Conservation (phyloP, 2,113 vertebrate species). For the Mola mola region DNA sequence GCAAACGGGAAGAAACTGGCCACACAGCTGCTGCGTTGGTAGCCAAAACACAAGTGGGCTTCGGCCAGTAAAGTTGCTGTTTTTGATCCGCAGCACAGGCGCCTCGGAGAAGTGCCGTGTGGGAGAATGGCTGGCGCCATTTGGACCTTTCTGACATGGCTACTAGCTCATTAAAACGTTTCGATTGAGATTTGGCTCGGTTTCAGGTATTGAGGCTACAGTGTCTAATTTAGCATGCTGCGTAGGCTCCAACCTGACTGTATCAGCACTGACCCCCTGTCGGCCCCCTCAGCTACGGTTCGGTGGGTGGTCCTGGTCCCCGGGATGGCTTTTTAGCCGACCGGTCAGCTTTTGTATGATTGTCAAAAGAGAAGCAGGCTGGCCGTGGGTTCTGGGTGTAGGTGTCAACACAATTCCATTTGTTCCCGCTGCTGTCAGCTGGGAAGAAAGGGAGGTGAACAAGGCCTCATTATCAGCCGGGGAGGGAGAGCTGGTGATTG, state of each 20-base stretch:
- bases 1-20: conserved; percentile 7
- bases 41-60: conserved; percentile 53
- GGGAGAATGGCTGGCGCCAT: conserved; percentile 46
- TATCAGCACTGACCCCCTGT: conserved; percentile 45
- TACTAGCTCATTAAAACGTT: conserved; percentile 31
- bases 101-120: conserved; percentile 41
- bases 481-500: conserved; percentile 36
- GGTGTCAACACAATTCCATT: conserved; percentile 73
- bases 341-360: conserved; percentile 73
- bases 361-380: conserved; percentile 57
- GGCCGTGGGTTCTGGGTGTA: conserved; percentile 58
- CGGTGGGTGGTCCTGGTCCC: conserved; percentile 71
- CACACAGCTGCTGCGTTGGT: conserved; percentile 7
- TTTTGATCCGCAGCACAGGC: conserved; percentile 45
- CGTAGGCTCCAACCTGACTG: conserved; percentile 46
- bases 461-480: conserved; percentile 63
- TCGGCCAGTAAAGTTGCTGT: conserved; percentile 51
- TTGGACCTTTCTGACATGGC: conserved; percentile 12
- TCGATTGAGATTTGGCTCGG: conserved; percentile 2
- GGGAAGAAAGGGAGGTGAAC: conserved; percentile 69
- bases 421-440: conserved; percentile 75
- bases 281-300: conserved; percentile 14
- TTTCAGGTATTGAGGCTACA: conserved; percentile 11
- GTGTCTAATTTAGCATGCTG: conserved; percentile 5
- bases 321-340: conserved; percentile 43